Evolutionary conservation across 2,888 invertebrate genomes (phyloP).

Genomic region (Molorchus minor): DNA sequence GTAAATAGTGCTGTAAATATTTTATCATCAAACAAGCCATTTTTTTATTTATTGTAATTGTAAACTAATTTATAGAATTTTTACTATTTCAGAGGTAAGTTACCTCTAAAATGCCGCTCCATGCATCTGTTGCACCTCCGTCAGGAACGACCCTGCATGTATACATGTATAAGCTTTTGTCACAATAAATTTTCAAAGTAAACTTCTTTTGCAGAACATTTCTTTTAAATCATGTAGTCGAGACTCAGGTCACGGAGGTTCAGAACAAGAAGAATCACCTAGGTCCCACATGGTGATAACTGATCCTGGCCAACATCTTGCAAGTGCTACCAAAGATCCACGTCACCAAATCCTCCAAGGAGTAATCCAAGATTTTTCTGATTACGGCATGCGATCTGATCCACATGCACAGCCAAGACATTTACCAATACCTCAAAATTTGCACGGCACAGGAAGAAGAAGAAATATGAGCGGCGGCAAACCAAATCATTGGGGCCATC

Average conservation of each 20-base stretch:
- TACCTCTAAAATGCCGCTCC: too few relatives aligned
- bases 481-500: constrained; percentile 65
- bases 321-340: constrained; percentile 67
- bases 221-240: constrained; percentile 82
- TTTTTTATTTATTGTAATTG: too few relatives aligned
- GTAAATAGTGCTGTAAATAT: too few relatives aligned
- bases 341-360: constrained; percentile 63
- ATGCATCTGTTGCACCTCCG: too few relatives aligned
- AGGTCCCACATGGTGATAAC: constrained; percentile 66
- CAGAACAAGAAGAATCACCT: constrained; percentile 74
- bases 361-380: constrained; percentile 51
- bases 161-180: too few relatives aligned
- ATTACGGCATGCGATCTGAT: constrained; percentile 54
- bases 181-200: too few relatives aligned
- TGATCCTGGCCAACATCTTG: constrained; percentile 65
- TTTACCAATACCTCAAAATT: constrained; percentile 50
- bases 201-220: constrained; percentile 74
- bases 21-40: too few relatives aligned
- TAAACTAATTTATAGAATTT: too few relatives aligned
- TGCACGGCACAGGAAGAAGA: constrained; percentile 56
- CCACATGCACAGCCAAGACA: constrained; percentile 53
- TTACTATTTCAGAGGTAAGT: too few relatives aligned
- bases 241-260: constrained; percentile 72
- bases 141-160: too few relatives aligned
- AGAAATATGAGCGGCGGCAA: constrained; percentile 55